These are phyloP conservation scores for Aspidiotus destructor DNA, from an alignment of 2,888 invertebrate species.

Conservation along the genomic window DNA sequence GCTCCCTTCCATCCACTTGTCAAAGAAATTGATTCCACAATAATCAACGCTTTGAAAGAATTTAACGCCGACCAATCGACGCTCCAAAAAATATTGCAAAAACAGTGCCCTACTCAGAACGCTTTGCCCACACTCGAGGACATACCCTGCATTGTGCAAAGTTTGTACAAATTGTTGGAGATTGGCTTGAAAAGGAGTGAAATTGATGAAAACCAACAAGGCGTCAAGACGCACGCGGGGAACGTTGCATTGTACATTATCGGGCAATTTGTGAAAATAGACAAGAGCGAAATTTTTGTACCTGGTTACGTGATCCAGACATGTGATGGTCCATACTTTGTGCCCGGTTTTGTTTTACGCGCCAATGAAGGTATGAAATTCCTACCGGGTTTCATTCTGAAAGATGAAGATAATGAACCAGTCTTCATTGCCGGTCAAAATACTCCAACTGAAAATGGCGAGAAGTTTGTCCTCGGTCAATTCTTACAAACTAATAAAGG, in stretches of 20 bases:
- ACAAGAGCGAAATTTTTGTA: constrained; percentile 60
- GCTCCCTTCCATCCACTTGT: constrained; percentile 52
- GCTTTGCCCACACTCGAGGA: constrained; percentile 55
- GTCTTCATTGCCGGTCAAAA: constrained; percentile 61
- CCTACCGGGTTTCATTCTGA: constrained; percentile 60
- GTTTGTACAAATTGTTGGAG: constrained; percentile 37
- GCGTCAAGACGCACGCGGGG: constrained; percentile 51
- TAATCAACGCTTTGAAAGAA: constrained; percentile 47
- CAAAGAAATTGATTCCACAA: constrained; percentile 45
- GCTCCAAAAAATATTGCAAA: constrained; percentile 46
- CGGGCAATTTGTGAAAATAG: constrained; percentile 58
- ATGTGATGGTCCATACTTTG: constrained; percentile 56
- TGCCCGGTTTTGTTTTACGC: constrained; percentile 62
- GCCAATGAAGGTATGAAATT: constrained; percentile 60
- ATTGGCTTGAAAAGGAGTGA: background rate
- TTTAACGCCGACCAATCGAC: constrained; percentile 46
- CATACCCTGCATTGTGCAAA: constrained; percentile 51
- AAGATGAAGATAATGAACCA: constrained; percentile 46
- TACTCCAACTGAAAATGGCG: constrained; percentile 56
- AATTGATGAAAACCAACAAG: constrained; percentile 4
- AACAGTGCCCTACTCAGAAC: constrained; percentile 44
- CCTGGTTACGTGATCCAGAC: constrained; percentile 66
- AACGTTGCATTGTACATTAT: constrained; percentile 57
- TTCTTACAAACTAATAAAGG: constrained; percentile 59
- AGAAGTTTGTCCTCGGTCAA: constrained; percentile 68